phyloP scores from a whole-genome alignment of 2,797 vertebrate species.

The Serranus cabrilla region DNA sequence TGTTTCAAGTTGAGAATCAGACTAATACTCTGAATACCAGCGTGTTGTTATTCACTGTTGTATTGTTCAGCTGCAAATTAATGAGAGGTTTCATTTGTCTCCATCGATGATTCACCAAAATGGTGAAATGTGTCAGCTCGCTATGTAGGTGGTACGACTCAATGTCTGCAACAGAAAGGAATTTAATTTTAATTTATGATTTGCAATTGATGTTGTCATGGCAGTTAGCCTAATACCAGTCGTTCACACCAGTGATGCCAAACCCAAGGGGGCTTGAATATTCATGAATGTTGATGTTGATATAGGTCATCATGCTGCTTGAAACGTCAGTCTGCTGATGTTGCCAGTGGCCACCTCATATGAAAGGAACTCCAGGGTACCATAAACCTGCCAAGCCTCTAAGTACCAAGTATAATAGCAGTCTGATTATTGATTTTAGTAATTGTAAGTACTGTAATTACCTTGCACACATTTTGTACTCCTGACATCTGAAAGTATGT shows the following conservation, averaged over 20 bases:
- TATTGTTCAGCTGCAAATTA: slow-evolving; percentile 52
- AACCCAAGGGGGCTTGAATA: slow-evolving; percentile 57
- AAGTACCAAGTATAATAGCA: slow-evolving; percentile 45
- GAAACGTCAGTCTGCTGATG: slow-evolving; percentile 44
- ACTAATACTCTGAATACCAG: slow-evolving; percentile 25
- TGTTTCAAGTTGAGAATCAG: slow-evolving; percentile 27
- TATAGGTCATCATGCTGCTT: slow-evolving; percentile 54
- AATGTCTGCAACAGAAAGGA: slow-evolving; percentile 50
- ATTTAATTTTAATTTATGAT: slow-evolving; percentile 68
- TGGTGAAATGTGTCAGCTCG: slow-evolving; percentile 57
- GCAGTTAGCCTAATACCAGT: slow-evolving; percentile 60
- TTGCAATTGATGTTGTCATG: slow-evolving; percentile 66
- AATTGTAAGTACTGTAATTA: slow-evolving; percentile 43
- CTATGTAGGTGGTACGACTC: slow-evolving; percentile 56
- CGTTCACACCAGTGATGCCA: slow-evolving; percentile 57
- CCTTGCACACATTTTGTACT: slow-evolving; percentile 18
- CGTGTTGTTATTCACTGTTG: slow-evolving; percentile 18
- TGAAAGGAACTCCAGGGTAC: slow-evolving; percentile 42
- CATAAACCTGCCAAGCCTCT: slow-evolving; percentile 43
- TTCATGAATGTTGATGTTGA: slow-evolving; percentile 60
- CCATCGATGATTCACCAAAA: slow-evolving; percentile 56
- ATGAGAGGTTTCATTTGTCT: slow-evolving; percentile 52
- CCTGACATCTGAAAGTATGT: slow-evolving; percentile 27
- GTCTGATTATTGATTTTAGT: slow-evolving; percentile 54
- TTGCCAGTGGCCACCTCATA: slow-evolving; percentile 38